Base-by-base conservation (phyloP, 2,888 invertebrate genomes). In the Pandemis corylana region DNA sequence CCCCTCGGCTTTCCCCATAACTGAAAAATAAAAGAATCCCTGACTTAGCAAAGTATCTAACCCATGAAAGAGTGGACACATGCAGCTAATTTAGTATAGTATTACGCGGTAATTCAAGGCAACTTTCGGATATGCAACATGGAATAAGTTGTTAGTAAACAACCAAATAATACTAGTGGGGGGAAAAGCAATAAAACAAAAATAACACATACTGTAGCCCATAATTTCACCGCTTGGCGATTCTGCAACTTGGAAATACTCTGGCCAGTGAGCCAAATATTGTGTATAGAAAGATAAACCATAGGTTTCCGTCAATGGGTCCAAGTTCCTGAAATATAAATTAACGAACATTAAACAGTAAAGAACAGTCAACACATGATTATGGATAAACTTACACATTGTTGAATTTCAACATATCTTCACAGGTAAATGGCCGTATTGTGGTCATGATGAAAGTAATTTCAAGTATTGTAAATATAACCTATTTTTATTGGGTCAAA, bases 1-100 rank as follows among this genome's bases (percentile, higher is more conserved):
- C 0, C 99, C 99, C 94, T 99, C 99, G 0, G 99, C 98, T 94
- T 99, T 99, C 53, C 99, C 99, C 99, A 99, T 99, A 71, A 99
- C 99, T 99, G 86, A 78, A 95, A 91, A 81, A 7, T 65, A 76
- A 68, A 61, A 67, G 69, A 76, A 63, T 12, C 10, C 59, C 13
- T n/a, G 28, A 36, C 28, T 36, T 36, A 36, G 28, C 2, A 36
- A 20, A 36, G 13, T 44, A 12, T 12, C 36, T 67, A 20, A 64
- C 3, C 46, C 4, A 15, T 46, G 9, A 15, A 15, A 20, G 28
- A 2, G 28, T 46, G 15, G 5, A 5, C 9, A 44, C 28, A 20
- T 15, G 15, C 56, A 9, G 7, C 9, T 56, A 20, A 15, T 56
- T 56, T 56, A 20, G 9, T 9, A 20, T 4, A 20, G 9, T 7